Base-by-base conservation (phyloP, 2,113 vertebrate genomes). In the Sinocyclocheilus rhinocerous region DNA sequence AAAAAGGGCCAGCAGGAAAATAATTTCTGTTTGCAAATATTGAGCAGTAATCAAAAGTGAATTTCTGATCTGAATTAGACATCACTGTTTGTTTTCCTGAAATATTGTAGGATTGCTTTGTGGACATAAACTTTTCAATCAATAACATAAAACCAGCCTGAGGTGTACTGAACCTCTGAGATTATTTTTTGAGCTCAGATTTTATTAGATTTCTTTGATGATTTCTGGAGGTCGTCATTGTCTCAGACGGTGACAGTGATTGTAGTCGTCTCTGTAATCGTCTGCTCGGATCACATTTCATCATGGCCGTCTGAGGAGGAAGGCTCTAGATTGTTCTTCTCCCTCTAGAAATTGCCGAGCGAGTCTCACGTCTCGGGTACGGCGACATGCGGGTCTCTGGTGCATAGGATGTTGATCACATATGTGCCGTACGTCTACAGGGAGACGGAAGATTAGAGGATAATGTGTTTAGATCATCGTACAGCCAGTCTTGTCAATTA, bases 391-490 rank as follows among this genome's bases (percentile, higher is more conserved):
- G 29, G 11, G 45, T 48, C 42, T 45, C 10, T 3, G 2, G 45
- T 1, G 16, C 15, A 4, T 45, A 2, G 69, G 36, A 52, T 39
- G 39, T 70, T 59, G 83, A 79, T 84, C 84, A 16, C 81, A 81
- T 81, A 81, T 76, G 82, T 84, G 75, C 69, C 13, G 70, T 65
- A 20, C 59, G 85, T 78, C 85, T 85, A 65, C 69, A 22, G 77
- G 85, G 88, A 86, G 82, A 72, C 13, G 50, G 61, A 52, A 57
- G 48, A 81, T 82, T 65, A 84, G 82, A 87, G 48, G 85, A 76
- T 87, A 85, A 87, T 87, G 88, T 76, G 70, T 82, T 81, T 81
- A 82, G 84, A 84, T 89, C 82, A 82, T 87, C 57, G 39, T 57
- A 50, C 75, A 86, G 81, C 45, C 81, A 57, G 69, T 55, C 76